phyloP scores from a whole-genome alignment of 2,888 invertebrate genomes.

The Acrobasis consociella region DNA sequence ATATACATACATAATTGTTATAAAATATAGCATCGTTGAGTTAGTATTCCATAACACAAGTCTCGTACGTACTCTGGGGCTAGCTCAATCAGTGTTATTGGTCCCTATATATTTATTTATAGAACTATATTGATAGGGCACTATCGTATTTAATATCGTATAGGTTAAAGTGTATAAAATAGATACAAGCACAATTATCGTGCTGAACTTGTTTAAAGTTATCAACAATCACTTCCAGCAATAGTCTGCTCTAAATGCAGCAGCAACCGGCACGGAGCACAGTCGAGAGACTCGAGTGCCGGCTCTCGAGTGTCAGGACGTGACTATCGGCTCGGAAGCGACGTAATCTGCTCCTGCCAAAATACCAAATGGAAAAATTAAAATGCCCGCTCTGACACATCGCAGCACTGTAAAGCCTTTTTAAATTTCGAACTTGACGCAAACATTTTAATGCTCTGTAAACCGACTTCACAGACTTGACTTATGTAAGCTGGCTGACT shows the following conservation, averaged over 20 bases:
- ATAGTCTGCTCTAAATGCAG: slow-evolving; percentile 45
- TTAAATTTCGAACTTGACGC: slow-evolving; percentile 16
- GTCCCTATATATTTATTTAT: no score
- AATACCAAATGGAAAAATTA: slow-evolving; percentile 29
- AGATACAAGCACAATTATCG: neutral
- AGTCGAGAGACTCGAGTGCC: slow-evolving; percentile 18
- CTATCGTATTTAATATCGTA: no score
- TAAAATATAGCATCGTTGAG: no score
- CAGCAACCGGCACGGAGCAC: slow-evolving; percentile 39
- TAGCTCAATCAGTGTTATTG: no score
- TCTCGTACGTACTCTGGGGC: no score
- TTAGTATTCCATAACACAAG: no score
- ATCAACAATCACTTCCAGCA: slow-evolving; percentile 24
- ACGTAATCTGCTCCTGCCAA: slow-evolving; percentile 40
- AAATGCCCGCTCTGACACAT: slow-evolving; percentile 16
- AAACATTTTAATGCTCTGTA: slow-evolving; percentile 16
- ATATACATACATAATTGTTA: no score
- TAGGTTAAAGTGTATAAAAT: neutral
- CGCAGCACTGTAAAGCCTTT: slow-evolving; percentile 1
- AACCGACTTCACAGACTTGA: neutral
- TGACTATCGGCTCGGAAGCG: slow-evolving; percentile 60
- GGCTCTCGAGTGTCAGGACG: slow-evolving; percentile 60
- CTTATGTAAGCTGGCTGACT: no score
- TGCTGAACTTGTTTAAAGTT: slow-evolving; percentile 11
- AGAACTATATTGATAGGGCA: no score